Conservation (phyloP, 2,113 vertebrate species). For the Ctenomys sociabilis region DNA sequence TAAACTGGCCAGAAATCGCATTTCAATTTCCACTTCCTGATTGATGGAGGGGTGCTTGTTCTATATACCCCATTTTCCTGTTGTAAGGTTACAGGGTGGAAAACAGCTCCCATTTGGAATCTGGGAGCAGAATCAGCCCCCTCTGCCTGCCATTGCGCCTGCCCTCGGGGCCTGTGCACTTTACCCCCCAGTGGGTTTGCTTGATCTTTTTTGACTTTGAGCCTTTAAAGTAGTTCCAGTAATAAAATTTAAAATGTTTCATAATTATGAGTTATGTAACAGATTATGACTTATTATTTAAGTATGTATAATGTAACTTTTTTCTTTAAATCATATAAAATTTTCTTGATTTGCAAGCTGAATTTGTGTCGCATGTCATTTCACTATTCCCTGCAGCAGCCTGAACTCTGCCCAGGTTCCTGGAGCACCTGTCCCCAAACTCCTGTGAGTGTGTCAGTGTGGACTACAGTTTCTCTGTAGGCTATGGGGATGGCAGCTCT, state of each 20-base stretch:
- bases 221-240: slow-evolving; percentile 78
- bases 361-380: neutral
- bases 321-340: slow-evolving; percentile 76
- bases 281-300: slow-evolving; percentile 80
- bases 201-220: slow-evolving; percentile 80
- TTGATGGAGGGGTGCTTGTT: neutral
- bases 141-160: neutral
- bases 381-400: too few relatives aligned
- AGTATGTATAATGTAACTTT: slow-evolving; percentile 72
- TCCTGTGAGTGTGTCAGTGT: neutral
- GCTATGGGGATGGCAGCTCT: neutral
- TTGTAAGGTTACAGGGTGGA: neutral
- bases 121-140: neutral
- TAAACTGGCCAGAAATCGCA: neutral
- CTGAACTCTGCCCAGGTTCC: neutral
- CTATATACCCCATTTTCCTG: neutral
- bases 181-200: slow-evolving; percentile 79
- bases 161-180: slow-evolving; percentile 79
- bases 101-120: neutral
- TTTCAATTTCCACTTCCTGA: slow-evolving; percentile 34
- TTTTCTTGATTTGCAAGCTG: rapidly evolving
- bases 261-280: slow-evolving; percentile 79
- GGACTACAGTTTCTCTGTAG: neutral
- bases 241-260: slow-evolving; percentile 78
- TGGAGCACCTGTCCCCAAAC: neutral